These are phyloP conservation scores for Galleria mellonella DNA, from an alignment of 1,140 invertebrate species.

Conservation along the genomic window DNA sequence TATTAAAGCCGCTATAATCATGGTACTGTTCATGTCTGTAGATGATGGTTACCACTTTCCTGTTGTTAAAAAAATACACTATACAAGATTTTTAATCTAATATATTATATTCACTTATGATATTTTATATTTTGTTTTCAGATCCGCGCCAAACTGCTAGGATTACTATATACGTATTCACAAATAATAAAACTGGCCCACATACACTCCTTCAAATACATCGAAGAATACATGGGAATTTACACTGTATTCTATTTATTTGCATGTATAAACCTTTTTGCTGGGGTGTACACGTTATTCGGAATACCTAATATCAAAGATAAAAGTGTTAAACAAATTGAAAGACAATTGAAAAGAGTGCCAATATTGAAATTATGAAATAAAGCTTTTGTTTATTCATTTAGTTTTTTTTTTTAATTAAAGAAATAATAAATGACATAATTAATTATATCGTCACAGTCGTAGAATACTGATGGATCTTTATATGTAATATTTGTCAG, in stretches of 20 bases:
- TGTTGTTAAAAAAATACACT: too few relatives aligned
- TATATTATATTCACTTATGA: too few relatives aligned
- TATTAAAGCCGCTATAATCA: too few relatives aligned
- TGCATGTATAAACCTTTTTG: constrained; percentile 42
- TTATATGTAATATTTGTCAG: too few relatives aligned
- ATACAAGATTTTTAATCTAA: too few relatives aligned
- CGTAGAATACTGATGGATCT: too few relatives aligned
- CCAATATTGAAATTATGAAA: constrained; percentile 34
- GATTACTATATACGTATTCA: constrained; percentile 30
- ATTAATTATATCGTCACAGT: too few relatives aligned
- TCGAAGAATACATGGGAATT: constrained; percentile 45
- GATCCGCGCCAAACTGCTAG: constrained; percentile 37
- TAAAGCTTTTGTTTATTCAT: not conserved
- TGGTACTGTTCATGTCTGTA: too few relatives aligned
- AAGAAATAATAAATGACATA: too few relatives aligned
- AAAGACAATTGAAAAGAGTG: constrained; percentile 44
- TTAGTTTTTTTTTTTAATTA: not conserved
- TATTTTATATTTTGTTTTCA: constrained; percentile 24
- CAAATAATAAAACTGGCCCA: constrained; percentile 42
- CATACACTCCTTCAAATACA: constrained; percentile 35
- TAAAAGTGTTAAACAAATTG: constrained; percentile 41
- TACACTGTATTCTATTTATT: constrained; percentile 51
- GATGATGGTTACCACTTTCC: too few relatives aligned
- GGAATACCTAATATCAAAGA: constrained; percentile 37
- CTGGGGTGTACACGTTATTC: constrained; percentile 39